phyloP scores from a whole-genome alignment of 2,113 vertebrate species.

The Pelecanus crispus region DNA sequence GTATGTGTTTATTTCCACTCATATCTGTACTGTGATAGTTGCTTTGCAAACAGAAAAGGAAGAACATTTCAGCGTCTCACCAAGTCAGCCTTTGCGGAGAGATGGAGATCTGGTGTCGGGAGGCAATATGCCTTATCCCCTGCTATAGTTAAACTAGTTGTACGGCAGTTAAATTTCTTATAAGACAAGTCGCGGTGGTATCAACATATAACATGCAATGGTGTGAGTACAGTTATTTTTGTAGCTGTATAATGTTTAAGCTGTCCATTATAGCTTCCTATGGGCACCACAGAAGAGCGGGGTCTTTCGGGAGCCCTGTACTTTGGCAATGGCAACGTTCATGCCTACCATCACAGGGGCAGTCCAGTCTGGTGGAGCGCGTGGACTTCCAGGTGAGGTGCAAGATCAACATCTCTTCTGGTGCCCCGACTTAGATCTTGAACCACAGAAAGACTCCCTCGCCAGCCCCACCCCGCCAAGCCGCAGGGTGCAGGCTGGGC shows the following conservation, averaged over 20 bases:
- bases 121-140: not conserved
- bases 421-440: not conserved
- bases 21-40: not conserved
- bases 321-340: not conserved
- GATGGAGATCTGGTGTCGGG: not conserved
- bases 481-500: not conserved
- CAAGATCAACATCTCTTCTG: not conserved
- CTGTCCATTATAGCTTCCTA: not conserved
- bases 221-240: not conserved
- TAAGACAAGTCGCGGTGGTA: not conserved
- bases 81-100: not conserved
- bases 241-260: not conserved
- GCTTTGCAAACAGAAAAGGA: not conserved
- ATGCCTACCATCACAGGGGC: no score
- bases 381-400: not conserved
- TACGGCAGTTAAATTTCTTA: not conserved
- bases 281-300: accelerated
- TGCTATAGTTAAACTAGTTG: not conserved
- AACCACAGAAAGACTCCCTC: not conserved
- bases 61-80: not conserved
- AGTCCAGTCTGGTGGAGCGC: accelerated
- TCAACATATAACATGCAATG: accelerated
- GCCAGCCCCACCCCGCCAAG: not conserved
- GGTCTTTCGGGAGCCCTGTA: accelerated
- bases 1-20: not conserved